A percentile compares a stretch with the other conserved stretches of the same genome.
Conservation (phyloP, 2,888 invertebrate genomes). For the Pyrrhia umbra region DNA sequence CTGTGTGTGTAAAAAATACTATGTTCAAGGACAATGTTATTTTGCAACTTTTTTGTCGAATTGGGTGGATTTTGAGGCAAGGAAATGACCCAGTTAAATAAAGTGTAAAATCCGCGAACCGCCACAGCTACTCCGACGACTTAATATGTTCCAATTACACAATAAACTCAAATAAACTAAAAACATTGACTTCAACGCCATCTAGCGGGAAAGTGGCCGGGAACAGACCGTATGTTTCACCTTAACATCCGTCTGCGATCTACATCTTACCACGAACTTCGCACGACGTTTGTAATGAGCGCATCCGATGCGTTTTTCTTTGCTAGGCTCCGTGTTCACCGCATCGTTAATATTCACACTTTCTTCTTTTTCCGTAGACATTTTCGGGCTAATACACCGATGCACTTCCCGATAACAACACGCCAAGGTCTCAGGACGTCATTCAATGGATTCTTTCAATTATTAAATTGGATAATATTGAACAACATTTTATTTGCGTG, state of each 20-base stretch:
- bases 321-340: constrained; percentile 67
- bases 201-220: too few relatives aligned
- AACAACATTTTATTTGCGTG: constrained; percentile 51
- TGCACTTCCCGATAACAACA: constrained; percentile 51
- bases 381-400: constrained; percentile 60
- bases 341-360: constrained; percentile 68
- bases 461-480: constrained; percentile 33
- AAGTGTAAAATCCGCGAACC: too few relatives aligned
- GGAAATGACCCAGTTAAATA: too few relatives aligned
- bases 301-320: constrained; percentile 92
- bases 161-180: too few relatives aligned
- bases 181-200: too few relatives aligned
- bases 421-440: constrained; percentile 56
- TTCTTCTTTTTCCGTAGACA: constrained; percentile 78
- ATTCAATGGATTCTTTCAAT: constrained; percentile 41
- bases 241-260: constrained; percentile 13
- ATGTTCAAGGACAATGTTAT: too few relatives aligned
- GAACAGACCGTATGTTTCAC: too few relatives aligned
- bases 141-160: too few relatives aligned
- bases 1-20: too few relatives aligned
- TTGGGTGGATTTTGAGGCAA: too few relatives aligned
- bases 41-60: too few relatives aligned
- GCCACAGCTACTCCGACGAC: too few relatives aligned
- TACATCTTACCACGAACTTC: constrained; percentile 94
- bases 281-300: constrained; percentile 96